Percentiles rank a stretch among this genome's conserved stretches.
These are phyloP conservation scores for Acronicta psi DNA, from an alignment of 2,888 invertebrate genomes.

Conservation along the genomic window DNA sequence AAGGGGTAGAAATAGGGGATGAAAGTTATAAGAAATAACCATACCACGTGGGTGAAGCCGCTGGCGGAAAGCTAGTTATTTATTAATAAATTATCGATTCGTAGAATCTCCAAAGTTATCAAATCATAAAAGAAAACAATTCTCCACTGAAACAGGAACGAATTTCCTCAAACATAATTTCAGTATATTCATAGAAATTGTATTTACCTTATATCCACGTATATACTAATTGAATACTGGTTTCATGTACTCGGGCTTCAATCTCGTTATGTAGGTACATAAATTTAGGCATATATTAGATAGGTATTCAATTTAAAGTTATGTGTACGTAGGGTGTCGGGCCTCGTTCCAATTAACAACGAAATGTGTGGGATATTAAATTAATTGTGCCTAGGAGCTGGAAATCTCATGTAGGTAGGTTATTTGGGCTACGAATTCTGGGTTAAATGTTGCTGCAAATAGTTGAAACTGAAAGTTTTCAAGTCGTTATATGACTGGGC, in stretches of 20 bases:
- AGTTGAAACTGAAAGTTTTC: too few species aligned
- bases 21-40: too few species aligned
- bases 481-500: too few species aligned
- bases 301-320: constrained; percentile 48
- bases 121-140: too few species aligned
- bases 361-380: constrained; percentile 47
- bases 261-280: constrained; percentile 18
- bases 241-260: constrained; percentile 5
- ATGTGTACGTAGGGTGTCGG: constrained; percentile 25
- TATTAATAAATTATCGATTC: too few species aligned
- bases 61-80: too few species aligned
- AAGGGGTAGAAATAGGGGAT: too few species aligned
- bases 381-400: constrained; percentile 36
- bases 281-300: constrained; percentile 42
- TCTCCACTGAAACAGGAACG: too few species aligned
- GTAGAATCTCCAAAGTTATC: too few species aligned
- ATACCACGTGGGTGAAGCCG: too few species aligned
- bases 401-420: constrained; percentile 23
- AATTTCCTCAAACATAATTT: not conserved
- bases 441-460: not conserved
- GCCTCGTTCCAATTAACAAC: constrained; percentile 46
- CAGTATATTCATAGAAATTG: not conserved
- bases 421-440: constrained; percentile 6
- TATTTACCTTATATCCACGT: too few species aligned
- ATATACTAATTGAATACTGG: not conserved